Evolutionary conservation across 2,797 vertebrate genomes (phyloP).

Genomic region (Diceros bicornis): DNA sequence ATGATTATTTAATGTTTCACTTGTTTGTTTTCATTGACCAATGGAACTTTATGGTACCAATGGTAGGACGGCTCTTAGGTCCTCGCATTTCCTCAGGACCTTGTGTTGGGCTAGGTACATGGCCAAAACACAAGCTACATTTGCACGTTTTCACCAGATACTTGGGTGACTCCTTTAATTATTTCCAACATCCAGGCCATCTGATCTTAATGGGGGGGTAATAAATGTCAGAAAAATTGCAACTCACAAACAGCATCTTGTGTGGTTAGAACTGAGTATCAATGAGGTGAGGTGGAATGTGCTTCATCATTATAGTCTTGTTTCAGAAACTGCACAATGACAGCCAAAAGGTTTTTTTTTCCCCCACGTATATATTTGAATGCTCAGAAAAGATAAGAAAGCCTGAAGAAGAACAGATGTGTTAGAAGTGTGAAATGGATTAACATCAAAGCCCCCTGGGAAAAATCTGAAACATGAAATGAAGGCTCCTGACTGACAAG

Average conservation of each 20-base stretch:
- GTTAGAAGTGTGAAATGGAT: constrained; percentile 92
- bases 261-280: constrained; percentile 79
- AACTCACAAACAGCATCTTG: constrained; percentile 45
- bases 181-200: not conserved
- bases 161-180: constrained; percentile 61
- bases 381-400: constrained; percentile 90
- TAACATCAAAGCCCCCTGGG: constrained; percentile 91
- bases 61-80: not conserved
- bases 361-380: constrained; percentile 83
- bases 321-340: constrained; percentile 87
- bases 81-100: not conserved
- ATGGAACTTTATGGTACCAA: not conserved
- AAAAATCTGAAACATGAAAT: constrained; percentile 91
- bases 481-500: constrained; percentile 91
- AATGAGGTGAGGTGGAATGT: constrained; percentile 78
- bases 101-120: not conserved
- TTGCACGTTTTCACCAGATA: not conserved
- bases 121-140: not conserved
- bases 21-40: not conserved
- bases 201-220: constrained; percentile 39
- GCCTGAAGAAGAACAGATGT: constrained; percentile 90
- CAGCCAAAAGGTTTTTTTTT: constrained; percentile 75
- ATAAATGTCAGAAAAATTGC: constrained; percentile 13
- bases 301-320: constrained; percentile 87
- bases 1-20: constrained; percentile 5